Evolutionary conservation across 2,113 vertebrate genomes (phyloP).

Genomic region (Galbula dea): DNA sequence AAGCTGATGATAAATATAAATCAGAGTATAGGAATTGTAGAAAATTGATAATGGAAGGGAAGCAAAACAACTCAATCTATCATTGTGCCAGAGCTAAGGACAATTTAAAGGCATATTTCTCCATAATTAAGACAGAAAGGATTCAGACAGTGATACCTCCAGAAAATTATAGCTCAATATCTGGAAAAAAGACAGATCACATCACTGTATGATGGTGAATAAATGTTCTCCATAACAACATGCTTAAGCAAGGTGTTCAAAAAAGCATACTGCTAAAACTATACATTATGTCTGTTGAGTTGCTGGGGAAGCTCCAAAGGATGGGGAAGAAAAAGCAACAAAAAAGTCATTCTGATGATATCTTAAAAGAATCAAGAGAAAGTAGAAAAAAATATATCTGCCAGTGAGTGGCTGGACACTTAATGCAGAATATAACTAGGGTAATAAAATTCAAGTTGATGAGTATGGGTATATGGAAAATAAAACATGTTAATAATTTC

Average conservation of each 20-base stretch:
- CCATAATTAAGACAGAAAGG: not conserved
- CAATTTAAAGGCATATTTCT: not conserved
- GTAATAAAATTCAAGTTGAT: not conserved
- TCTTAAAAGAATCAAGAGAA: not conserved
- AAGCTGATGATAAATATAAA: not conserved
- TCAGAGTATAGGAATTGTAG: not conserved
- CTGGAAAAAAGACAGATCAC: not conserved
- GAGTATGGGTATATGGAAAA: not conserved
- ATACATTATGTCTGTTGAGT: not conserved
- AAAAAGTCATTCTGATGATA: not conserved
- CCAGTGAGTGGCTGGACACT: not conserved
- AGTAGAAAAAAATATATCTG: not conserved
- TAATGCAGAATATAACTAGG: not conserved
- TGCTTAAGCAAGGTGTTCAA: not conserved
- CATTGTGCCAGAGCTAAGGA: not conserved
- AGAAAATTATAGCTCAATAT: not conserved
- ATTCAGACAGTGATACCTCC: not conserved
- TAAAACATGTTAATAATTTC: not conserved
- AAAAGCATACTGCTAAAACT: not conserved
- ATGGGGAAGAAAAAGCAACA: fast-evolving
- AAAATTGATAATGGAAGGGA: not conserved
- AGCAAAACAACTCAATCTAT: not conserved
- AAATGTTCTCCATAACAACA: not conserved
- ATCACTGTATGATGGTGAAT: not conserved
- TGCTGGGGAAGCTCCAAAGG: not conserved